phyloP scores from a whole-genome alignment of 2,888 invertebrate species.

The Hirtodrosophila cameraria region DNA sequence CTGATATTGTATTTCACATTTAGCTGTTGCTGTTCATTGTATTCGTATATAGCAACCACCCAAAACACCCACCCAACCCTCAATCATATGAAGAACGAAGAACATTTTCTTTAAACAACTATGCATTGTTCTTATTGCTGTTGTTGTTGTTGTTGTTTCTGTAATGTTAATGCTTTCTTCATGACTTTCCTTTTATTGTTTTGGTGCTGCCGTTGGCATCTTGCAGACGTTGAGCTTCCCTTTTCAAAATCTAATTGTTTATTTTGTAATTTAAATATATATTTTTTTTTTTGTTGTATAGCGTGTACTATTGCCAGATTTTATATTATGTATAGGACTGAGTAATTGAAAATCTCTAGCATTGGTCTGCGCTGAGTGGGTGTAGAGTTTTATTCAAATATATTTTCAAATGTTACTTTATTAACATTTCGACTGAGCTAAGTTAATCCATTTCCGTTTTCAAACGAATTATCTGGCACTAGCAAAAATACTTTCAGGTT shows the following conservation, averaged over 20 bases:
- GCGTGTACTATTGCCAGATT: constrained; percentile 29
- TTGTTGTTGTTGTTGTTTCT: constrained; percentile 21
- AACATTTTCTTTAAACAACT: constrained; percentile 53
- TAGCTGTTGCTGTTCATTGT: constrained; percentile 50
- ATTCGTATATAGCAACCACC: constrained; percentile 11
- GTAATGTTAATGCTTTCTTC: constrained; percentile 64
- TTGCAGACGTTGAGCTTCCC: constrained; percentile 51
- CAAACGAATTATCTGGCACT: constrained; percentile 1
- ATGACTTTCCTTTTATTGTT: constrained; percentile 66
- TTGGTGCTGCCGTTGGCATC: constrained; percentile 53
- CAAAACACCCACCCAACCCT: constrained; percentile 10
- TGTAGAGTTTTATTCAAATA: constrained; percentile 25
- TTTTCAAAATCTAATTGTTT: constrained; percentile 73
- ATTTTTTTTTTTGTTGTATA: constrained; percentile 51
- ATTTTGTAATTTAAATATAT: constrained; percentile 79
- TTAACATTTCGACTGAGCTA: constrained; percentile 9
- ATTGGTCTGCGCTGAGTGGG: constrained; percentile 13
- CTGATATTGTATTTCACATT: constrained; percentile 66
- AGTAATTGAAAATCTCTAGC: constrained; percentile 65
- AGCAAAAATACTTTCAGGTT: not conserved
- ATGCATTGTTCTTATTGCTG: constrained; percentile 47
- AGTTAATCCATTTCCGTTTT: constrained; percentile 31
- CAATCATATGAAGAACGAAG: constrained; percentile 55
- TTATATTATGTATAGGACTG: constrained; percentile 36
- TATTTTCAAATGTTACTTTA: constrained; percentile 15